Evolutionary conservation across 2,888 invertebrate species (phyloP), one percentile per base, ranked within the genome.

Genomic region (Lapara coniferarum): DNA sequence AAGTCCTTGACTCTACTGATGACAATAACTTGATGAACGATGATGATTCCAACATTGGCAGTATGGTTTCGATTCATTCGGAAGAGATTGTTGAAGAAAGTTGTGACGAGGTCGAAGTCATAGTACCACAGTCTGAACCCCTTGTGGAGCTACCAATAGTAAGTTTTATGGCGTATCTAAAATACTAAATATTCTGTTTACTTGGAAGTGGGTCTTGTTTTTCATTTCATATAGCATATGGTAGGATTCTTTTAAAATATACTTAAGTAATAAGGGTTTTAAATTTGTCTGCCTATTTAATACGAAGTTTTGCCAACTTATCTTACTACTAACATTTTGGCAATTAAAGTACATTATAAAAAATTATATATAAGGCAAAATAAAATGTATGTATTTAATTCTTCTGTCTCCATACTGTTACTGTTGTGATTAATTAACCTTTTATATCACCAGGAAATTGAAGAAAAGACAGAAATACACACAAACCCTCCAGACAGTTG

Each of bases 31-130:
- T 85, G 1, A 80, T 85, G 2, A 80, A 85, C 56, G 88, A 89
- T 58, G 89, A 88, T 6, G 87, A 90, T 58, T 89, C 89, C 0
- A 88, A 90, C 70, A 87, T 90, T 37, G 91, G 89, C 0, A 90
- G 89, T 75, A 90, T 90, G 87, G 88, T 90, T 16, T 89, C 89
- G 0, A 84, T 90, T 70, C 78, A 87, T 30, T 85, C 88, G 0
- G 90, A 89, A 63, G 89, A 90, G 16, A 77, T 84, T 12, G 73
- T 73, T 14, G 81, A 81, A 2, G 81, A 83, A 3, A 76, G 80
- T 30, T 78, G 80, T 14, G 81, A 74, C 57, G 73, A 76, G 1
- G 7, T 63, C 3, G 90, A 89, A 71, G 72, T 86, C 68, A 88
- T 90, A 8, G 81, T 89, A 0, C 85, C 88, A 12, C 19, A 66